A percentile compares a stretch with the other conserved stretches of the same genome.
Conservation (phyloP, 2,113 vertebrate genomes). For the Megalops atlanticus region DNA sequence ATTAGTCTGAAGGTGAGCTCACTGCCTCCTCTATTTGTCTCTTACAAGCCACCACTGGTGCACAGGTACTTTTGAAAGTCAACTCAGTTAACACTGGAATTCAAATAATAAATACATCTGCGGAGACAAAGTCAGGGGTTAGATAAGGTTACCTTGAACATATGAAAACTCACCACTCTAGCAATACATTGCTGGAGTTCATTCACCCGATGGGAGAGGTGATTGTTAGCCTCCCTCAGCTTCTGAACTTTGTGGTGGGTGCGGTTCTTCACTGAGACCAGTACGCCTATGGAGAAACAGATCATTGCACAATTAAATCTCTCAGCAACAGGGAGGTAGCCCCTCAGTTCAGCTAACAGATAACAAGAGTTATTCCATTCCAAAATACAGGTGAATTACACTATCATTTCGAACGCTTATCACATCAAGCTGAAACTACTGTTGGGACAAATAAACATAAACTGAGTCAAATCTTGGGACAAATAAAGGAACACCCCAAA, state of each 20-base stretch:
- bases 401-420: too few species aligned
- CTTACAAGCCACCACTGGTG: too few species aligned
- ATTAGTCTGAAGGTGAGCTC: not conserved
- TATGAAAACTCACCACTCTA: conserved; percentile 74
- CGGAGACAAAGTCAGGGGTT: not conserved
- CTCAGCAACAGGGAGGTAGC: too few species aligned
- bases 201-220: conserved; percentile 75
- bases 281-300: conserved; percentile 75
- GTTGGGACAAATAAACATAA: too few species aligned
- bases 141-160: not conserved
- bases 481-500: too few species aligned
- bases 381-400: too few species aligned
- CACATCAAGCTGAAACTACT: too few species aligned
- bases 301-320: too few species aligned
- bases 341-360: too few species aligned
- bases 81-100: not conserved
- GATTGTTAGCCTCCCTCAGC: conserved; percentile 82
- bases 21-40: too few species aligned
- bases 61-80: not conserved
- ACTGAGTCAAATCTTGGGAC: too few species aligned
- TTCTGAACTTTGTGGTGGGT: conserved; percentile 79
- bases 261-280: conserved; percentile 87
- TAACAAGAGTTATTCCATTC: too few species aligned
- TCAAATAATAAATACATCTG: not conserved
- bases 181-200: conserved; percentile 78